phyloP scores from a whole-genome alignment of 2,888 invertebrate genomes.

The Hydrotaea cyrtoneurina region DNA sequence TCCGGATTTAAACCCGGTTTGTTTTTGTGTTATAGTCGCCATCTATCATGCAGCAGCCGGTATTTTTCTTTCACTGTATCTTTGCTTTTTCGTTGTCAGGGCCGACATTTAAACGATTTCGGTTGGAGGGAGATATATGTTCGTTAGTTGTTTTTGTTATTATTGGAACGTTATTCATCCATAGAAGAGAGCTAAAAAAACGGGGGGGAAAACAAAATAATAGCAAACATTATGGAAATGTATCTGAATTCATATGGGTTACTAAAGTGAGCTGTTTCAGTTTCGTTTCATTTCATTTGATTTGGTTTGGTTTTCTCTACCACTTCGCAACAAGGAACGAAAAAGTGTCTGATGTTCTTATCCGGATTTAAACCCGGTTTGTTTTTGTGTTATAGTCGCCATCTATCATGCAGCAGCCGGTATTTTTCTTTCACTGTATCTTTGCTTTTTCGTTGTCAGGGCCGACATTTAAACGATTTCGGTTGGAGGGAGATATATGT shows the following conservation, averaged over 20 bases:
- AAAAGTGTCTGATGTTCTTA: too few species aligned
- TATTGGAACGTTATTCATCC: slow-evolving; percentile 56
- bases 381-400: too few species aligned
- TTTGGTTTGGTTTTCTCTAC: too few species aligned
- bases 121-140: background rate
- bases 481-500: background rate
- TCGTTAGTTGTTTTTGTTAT: background rate
- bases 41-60: too few species aligned
- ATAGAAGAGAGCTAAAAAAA: slow-evolving; percentile 23
- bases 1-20: too few species aligned
- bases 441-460: background rate
- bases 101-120: background rate
- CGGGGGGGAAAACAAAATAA: slow-evolving; percentile 12
- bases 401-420: too few species aligned
- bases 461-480: background rate
- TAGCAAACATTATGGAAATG: slow-evolving; percentile 49
- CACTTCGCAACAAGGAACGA: slow-evolving; percentile 38
- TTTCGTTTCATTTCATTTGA: slow-evolving; percentile 25
- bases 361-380: too few species aligned
- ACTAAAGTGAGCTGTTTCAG: slow-evolving; percentile 55
- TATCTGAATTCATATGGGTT: slow-evolving; percentile 35
- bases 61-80: slow-evolving; percentile 10
- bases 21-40: too few species aligned
- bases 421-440: slow-evolving; percentile 10
- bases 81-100: background rate